Conservation (phyloP, 1,140 invertebrate species). For the Zaprionus inermis region DNA sequence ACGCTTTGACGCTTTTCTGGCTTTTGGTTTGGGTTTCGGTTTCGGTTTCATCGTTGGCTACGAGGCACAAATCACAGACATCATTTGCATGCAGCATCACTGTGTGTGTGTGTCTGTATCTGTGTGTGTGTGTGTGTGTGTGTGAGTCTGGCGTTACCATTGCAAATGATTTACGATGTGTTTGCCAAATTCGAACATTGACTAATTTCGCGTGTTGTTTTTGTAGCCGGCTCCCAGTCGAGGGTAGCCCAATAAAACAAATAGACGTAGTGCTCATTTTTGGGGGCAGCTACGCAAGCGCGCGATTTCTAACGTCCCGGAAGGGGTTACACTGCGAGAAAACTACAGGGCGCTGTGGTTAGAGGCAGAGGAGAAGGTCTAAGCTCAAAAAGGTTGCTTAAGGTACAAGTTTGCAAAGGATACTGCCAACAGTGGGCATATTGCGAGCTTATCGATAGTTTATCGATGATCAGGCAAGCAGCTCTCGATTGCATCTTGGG, state of each 20-base stretch:
- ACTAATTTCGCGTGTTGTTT: conserved; percentile 64
- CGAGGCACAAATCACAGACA: conserved; percentile 41
- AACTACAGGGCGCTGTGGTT: not conserved
- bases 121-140: conserved; percentile 6
- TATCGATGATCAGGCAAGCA: too few relatives aligned
- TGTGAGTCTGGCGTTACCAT: conserved; percentile 25
- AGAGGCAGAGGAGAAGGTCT: too few relatives aligned
- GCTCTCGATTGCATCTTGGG: too few relatives aligned
- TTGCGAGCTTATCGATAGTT: too few relatives aligned
- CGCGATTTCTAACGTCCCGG: conserved; percentile 19
- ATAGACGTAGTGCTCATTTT: conserved; percentile 37
- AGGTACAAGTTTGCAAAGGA: too few relatives aligned
- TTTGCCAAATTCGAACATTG: conserved; percentile 75
- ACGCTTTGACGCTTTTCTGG: conserved; percentile 44
- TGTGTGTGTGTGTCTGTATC: conserved; percentile 15
- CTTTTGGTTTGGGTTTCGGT: conserved; percentile 20
- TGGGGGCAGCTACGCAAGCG: conserved; percentile 42
- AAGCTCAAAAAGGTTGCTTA: too few relatives aligned
- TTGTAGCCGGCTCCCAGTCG: conserved; percentile 20
- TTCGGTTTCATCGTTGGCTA: conserved; percentile 10
- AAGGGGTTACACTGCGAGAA: not conserved
- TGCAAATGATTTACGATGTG: conserved; percentile 68
- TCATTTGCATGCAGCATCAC: conserved; percentile 39
- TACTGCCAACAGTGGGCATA: too few relatives aligned
- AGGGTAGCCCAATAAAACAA: conserved; percentile 67